Evolutionary conservation across 2,888 invertebrate species (phyloP).

Genomic region (Dusona sp.): DNA sequence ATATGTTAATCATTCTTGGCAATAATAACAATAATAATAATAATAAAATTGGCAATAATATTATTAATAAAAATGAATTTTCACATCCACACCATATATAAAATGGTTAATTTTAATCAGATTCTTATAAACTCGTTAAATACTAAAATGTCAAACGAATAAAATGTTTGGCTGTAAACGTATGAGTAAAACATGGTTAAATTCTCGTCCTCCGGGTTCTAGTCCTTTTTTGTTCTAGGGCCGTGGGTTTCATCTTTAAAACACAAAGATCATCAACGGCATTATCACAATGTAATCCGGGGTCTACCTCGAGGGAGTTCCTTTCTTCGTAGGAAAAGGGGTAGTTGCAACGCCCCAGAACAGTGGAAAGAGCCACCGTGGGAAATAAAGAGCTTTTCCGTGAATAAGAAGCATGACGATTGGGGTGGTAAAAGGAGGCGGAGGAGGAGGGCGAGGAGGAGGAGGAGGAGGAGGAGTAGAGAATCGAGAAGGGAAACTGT

Average conservation of each 20-base stretch:
- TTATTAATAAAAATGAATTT: too few relatives aligned
- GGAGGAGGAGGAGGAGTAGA: constrained; percentile 3
- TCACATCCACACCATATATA: not conserved
- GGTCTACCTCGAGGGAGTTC: constrained; percentile 8
- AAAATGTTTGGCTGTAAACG: not conserved
- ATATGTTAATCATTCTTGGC: too few relatives aligned
- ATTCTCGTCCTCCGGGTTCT: not conserved
- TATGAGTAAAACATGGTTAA: constrained; percentile 7
- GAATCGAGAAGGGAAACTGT: constrained; percentile 49
- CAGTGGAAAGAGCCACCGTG: constrained; percentile 9
- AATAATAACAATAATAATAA: too few relatives aligned
- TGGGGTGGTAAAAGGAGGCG: constrained; percentile 30
- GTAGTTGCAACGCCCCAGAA: constrained; percentile 11
- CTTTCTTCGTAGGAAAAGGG: constrained; percentile 13
- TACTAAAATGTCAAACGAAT: not conserved
- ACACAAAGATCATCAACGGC: constrained; percentile 10
- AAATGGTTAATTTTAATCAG: not conserved
- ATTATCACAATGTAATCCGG: constrained; percentile 18
- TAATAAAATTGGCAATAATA: too few relatives aligned
- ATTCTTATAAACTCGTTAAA: not conserved
- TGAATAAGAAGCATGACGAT: constrained; percentile 17
- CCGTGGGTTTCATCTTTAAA: constrained; percentile 11
- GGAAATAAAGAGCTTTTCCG: constrained; percentile 18
- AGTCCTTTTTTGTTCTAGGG: not conserved
- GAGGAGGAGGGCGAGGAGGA: constrained; percentile 1